Evolutionary conservation across 35 echinoderm and acorn worm species (phyloP), one percentile per base, ranked within the genome.

Genomic region (Anneissia japonica): DNA sequence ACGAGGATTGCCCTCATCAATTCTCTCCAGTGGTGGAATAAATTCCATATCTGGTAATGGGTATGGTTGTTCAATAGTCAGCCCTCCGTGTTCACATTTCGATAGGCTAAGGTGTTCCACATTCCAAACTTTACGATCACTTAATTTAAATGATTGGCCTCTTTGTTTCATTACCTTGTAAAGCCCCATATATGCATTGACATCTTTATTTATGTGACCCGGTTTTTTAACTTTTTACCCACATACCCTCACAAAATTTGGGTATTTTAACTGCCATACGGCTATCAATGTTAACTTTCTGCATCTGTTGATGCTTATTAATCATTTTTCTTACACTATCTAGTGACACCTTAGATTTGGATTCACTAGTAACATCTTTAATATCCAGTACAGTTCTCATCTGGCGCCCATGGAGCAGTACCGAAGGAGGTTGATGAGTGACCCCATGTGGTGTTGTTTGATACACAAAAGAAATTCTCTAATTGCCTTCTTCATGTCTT

Each of bases 351-450:
- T 23, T 81, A 37, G 38, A 45, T 0, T 6, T 21, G n/a, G 46
- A 40, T 23, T 34, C 35, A 36, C 32, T 46, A 36, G 21, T 40
- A 76, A 87, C 77, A 1, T 74, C 73, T 16, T 79, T 37, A 79
- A 79, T 87, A 35, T 87, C 77, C 4, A 87, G 36, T 46, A 41
- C 77, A 17, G 74, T 87, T 87, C 75, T 35, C 35, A 80, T 87
- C 23, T 87, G 38, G 7, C 75, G 74, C 39, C 76, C 76, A 40
- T 87, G 38, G 17, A 78, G n/a, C 12, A 77, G 35, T n/a, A 87
- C 38, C 39, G 35, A 41, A 13, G 85, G 76, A 4, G 51, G 30
- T 41, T 37, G 26, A 35, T 74, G 36, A 6, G 51, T 85, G 23
- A 51, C 72, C 34, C 40, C 83, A 36, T 85, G 83, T 72, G 75